Percentiles rank a stretch among this genome's conserved stretches.
Conservation (phyloP, 2,888 invertebrate genomes). For the Salticus scenicus region DNA sequence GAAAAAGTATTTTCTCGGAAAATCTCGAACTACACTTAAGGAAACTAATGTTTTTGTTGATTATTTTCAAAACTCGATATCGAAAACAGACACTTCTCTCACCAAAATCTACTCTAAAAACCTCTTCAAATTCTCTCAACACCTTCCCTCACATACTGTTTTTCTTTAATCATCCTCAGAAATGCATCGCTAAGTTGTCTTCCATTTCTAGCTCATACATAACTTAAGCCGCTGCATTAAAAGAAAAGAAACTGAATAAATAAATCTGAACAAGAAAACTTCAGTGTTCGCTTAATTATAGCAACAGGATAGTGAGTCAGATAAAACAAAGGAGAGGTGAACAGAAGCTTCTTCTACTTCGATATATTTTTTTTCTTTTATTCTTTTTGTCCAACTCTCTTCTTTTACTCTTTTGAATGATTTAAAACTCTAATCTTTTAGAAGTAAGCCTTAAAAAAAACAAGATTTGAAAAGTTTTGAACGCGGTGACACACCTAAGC, state of each 20-base stretch:
- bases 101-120: slow-evolving; percentile 30
- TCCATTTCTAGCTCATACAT: slow-evolving; percentile 58
- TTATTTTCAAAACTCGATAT: background rate
- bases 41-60: background rate
- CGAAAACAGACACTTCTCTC: slow-evolving; percentile 7
- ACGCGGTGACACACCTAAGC: slow-evolving; percentile 33
- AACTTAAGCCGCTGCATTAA: slow-evolving; percentile 53
- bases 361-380: slow-evolving; percentile 52
- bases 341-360: slow-evolving; percentile 38
- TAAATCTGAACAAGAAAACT: slow-evolving; percentile 23
- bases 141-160: slow-evolving; percentile 38
- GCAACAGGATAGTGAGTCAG: slow-evolving; percentile 34
- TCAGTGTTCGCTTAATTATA: slow-evolving; percentile 55
- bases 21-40: slow-evolving; percentile 9
- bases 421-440: slow-evolving; percentile 67
- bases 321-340: slow-evolving; percentile 55
- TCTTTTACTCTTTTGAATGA: slow-evolving; percentile 30
- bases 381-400: background rate
- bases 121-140: slow-evolving; percentile 3
- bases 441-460: slow-evolving; percentile 36
- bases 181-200: slow-evolving; percentile 59
- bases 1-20: background rate
- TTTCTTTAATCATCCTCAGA: slow-evolving; percentile 62
- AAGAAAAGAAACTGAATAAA: slow-evolving; percentile 20
- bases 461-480: slow-evolving; percentile 25